phyloP scores from a whole-genome alignment of 2,797 vertebrate species.

The Falco naumanni region DNA sequence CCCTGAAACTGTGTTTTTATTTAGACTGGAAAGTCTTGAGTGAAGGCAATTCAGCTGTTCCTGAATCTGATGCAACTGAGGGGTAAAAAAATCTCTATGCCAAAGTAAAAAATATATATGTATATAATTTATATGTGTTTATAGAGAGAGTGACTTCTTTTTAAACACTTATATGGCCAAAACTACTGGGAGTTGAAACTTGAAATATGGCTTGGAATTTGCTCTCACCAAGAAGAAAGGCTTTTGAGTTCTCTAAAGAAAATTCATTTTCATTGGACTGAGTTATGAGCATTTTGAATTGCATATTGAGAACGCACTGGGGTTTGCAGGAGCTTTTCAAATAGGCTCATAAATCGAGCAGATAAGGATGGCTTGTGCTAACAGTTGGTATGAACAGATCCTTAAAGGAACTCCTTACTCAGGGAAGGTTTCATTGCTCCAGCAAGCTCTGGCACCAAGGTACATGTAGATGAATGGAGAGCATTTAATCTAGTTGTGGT shows the following conservation, averaged over 20 bases:
- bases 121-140: neutral
- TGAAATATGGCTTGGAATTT: constrained; percentile 25
- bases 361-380: neutral
- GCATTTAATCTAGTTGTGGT: neutral
- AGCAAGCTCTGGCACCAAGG: neutral
- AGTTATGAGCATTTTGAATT: constrained; percentile 25
- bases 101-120: neutral
- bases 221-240: constrained; percentile 1
- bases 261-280: constrained; percentile 9
- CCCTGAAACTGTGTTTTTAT: neutral
- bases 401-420: neutral
- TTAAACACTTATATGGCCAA: neutral
- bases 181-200: neutral
- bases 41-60: neutral
- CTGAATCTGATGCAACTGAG: neutral
- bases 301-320: neutral
- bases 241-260: constrained; percentile 6
- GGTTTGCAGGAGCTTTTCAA: constrained; percentile 14
- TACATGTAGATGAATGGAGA: neutral
- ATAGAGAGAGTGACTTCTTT: neutral
- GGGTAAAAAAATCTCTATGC: neutral
- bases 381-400: neutral
- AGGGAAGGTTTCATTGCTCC: neutral
- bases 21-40: neutral
- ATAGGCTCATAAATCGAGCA: neutral